Base-by-base conservation (phyloP, 2,888 invertebrate species). In the Drosophila subquinaria region DNA sequence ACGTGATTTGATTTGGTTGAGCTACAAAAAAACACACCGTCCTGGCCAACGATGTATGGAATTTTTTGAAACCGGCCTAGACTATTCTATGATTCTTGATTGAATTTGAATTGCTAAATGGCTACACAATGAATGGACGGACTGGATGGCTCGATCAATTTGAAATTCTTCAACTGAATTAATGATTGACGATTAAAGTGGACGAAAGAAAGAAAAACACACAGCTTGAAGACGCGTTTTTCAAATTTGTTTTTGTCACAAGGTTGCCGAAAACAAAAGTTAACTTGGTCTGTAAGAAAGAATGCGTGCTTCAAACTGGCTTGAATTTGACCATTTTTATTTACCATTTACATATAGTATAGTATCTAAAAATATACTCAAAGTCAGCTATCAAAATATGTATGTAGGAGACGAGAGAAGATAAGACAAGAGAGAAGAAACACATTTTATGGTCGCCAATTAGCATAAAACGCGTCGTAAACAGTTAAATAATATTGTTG, bases 401-500 rank as follows among this genome's bases (percentile, higher is more conserved):
- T 62, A 63, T 56, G 64, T 64, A 56, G 36, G 52, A 48, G 4
- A 11, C 35, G 11, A 36, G 36, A 38, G 36, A 38, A 38, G 38
- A 38, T 13, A n/a, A 53, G 17, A 4, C 23, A 5, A 36, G 42
- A 60, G 13, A 52, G 50, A 55, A 65, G 67, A 62, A 60, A 79
- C 71, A 76, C 57, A 69, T 77, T 82, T 82, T 76, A 90, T 81
- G 76, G 64, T 51, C 56, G 35, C 56, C 75, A 87, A 89, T 89
- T 90, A 89, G 81, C 90, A 90, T 90, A 77, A 87, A 82, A 73
- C 73, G 72, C 70, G 73, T 74, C 77, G 88, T 85, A 78, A 90
- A 84, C 90, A 90, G 90, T 89, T 90, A 82, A 89, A 90, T 89
- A 90, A 86, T 89, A 84, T 76, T 79, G 79, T 75, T 83, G 61